Evolutionary conservation across 2,797 vertebrate genomes (phyloP).

Genomic region (Molossus alvarezi): DNA sequence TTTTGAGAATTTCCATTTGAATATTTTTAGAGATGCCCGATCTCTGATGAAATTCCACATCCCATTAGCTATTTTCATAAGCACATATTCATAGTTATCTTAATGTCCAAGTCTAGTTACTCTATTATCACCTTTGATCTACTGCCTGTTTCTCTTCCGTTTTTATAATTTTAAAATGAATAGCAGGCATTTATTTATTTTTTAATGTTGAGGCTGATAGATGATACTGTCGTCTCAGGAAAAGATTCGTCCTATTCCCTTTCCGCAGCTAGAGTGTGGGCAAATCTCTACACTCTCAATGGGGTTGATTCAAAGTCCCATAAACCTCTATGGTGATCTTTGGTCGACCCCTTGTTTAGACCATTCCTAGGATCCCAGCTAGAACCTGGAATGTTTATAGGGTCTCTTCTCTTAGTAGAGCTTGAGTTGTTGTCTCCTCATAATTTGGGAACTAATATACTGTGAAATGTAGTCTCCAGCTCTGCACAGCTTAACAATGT

Average conservation of each 20-base stretch:
- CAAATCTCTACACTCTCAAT: background rate
- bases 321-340: background rate
- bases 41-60: background rate
- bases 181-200: background rate
- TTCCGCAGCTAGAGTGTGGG: background rate
- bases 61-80: constrained; percentile 9
- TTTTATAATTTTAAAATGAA: constrained; percentile 20
- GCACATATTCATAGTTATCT: background rate
- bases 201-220: background rate
- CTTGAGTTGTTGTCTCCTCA: background rate
- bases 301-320: background rate
- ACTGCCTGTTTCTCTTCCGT: background rate
- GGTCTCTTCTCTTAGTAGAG: background rate
- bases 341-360: background rate
- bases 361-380: background rate
- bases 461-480: background rate
- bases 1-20: background rate
- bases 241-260: background rate
- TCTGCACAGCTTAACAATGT: background rate
- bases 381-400: background rate
- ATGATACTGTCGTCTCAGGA: background rate
- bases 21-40: background rate
- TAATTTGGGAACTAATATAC: background rate
- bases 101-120: background rate
- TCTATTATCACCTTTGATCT: background rate